Base-by-base conservation (phyloP, 2,797 vertebrate species). In the Crossoptilon crossoptilon region DNA sequence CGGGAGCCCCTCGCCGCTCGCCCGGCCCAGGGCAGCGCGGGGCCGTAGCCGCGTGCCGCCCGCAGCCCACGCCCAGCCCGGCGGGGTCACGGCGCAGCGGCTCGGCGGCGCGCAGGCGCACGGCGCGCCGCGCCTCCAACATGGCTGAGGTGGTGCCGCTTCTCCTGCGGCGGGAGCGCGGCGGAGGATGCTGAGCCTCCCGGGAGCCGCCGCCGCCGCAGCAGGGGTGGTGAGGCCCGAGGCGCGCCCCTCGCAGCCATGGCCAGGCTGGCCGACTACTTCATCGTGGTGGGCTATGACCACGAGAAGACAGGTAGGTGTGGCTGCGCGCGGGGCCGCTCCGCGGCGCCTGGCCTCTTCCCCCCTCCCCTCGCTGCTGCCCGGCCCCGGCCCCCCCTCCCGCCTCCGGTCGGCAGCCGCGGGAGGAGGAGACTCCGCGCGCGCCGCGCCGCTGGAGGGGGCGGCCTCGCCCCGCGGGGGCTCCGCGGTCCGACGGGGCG, bases 191-290 rank as follows among this genome's bases (percentile, higher is more conserved):
- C 98, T 99, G 98, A 99, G 97, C 97, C 97, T 97, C 98, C 95
- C 95, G 83, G 95, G 88, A 92, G 95, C 89, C 66, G 85, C 83
- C 66, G 85, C 83, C 55, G 93, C 93, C 87, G 97, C 97, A 95
- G 98, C 98, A 98, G 97, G 98, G 83, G 98, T 98, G 97, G 97
- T 98, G 96, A 98, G 97, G 83, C 58, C 88, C 27, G 48, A 82
- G 71, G 64, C 78, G 74, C 39, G 69, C 43, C 59, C 19, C 60
- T 49, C 77, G 62, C 97, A 98, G 98, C 98, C 97, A 99, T 99
- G 99, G 98, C 99, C 73, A 98, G 99, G 98, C 97, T 99, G 98
- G 99, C 98, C 60, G 99, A 99, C 97, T 99, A 99, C 97, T 99
- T 99, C 94, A 98, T 98, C 92, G 98, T 99, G 94, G 99, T 99